Conservation (phyloP, 2,113 vertebrate genomes). For the Eulemur macaco region DNA sequence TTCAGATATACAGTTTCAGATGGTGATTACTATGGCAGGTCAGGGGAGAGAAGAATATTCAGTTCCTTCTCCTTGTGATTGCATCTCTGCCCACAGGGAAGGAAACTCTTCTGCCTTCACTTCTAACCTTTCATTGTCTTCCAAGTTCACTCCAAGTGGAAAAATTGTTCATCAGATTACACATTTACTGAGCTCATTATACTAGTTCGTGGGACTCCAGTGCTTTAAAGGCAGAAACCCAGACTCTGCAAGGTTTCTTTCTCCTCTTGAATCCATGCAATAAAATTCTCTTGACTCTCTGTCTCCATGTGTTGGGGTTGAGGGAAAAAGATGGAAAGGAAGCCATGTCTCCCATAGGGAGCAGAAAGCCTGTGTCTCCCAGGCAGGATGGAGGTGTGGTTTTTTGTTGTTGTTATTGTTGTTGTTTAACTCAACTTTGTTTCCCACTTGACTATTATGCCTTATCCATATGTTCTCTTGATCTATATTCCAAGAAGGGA, state of each 20-base stretch:
- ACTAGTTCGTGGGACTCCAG: neutral
- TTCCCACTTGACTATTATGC: neutral
- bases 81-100: neutral
- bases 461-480: neutral
- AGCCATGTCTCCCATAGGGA: neutral
- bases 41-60: neutral
- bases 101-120: neutral
- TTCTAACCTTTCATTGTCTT: neutral
- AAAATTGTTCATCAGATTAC: neutral
- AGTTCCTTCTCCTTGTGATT: neutral
- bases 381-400: neutral
- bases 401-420: neutral
- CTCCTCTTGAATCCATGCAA: neutral
- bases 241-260: neutral
- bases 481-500: neutral
- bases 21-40: neutral
- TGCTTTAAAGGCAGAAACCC: neutral
- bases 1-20: neutral
- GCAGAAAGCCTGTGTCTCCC: neutral
- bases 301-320: neutral
- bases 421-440: neutral
- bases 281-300: neutral
- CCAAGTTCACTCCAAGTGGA: neutral
- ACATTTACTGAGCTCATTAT: constrained; percentile 2
- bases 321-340: neutral